Evolutionary conservation across 2,113 vertebrate genomes (phyloP).

Genomic region (Carassius carassius): DNA sequence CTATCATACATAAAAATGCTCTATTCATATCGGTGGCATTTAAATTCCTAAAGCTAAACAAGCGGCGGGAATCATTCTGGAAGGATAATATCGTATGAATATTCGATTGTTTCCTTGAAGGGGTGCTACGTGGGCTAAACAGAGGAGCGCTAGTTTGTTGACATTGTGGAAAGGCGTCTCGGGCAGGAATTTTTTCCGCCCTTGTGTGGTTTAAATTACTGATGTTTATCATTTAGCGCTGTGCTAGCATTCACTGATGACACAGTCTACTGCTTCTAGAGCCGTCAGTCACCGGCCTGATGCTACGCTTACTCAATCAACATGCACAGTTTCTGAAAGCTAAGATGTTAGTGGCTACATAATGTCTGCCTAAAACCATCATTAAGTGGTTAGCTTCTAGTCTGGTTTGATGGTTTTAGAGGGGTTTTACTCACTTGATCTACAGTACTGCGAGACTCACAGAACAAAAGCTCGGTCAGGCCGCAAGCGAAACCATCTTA

Average conservation of each 20-base stretch:
- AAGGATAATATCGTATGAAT: constrained; percentile 58
- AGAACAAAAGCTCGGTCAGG: background rate
- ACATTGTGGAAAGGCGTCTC: constrained; percentile 80
- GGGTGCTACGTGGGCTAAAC: constrained; percentile 70
- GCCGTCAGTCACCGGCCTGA: constrained; percentile 79
- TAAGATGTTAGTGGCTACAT: background rate
- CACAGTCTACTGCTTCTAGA: constrained; percentile 84
- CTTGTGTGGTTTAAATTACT: constrained; percentile 84
- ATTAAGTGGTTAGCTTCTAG: background rate
- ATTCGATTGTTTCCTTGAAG: constrained; percentile 76
- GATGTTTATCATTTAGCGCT: constrained; percentile 89
- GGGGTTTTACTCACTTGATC: background rate
- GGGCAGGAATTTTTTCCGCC: constrained; percentile 80
- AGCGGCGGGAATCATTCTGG: constrained; percentile 30
- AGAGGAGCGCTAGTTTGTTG: constrained; percentile 81
- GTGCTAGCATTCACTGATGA: constrained; percentile 80
- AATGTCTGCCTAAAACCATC: no score
- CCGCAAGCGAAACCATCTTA: background rate
- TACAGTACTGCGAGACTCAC: background rate
- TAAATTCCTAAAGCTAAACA: constrained; percentile 41
- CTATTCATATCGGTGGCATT: constrained; percentile 45
- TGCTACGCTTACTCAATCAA: background rate
- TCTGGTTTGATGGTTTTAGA: background rate
- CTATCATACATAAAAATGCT: constrained; percentile 50
- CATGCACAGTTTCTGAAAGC: constrained; percentile 22